Conservation (phyloP, 2,888 invertebrate species). For the Caenorhabditis sinica region DNA sequence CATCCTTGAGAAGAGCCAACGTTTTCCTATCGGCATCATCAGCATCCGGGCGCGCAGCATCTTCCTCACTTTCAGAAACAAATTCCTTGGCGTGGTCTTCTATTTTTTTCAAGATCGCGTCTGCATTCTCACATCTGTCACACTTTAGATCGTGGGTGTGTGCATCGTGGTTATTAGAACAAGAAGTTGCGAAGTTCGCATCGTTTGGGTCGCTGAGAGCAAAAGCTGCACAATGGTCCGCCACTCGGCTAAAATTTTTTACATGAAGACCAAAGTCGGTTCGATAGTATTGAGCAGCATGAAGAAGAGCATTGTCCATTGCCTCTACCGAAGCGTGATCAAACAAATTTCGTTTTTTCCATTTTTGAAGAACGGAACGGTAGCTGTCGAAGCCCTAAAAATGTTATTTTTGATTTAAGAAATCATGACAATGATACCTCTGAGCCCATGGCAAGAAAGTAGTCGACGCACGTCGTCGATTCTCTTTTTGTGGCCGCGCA, state of each 20-base stretch:
- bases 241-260: too few species aligned
- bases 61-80: neutral
- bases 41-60: neutral
- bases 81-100: neutral
- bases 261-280: conserved; percentile 46
- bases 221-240: conserved; percentile 47
- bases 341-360: neutral
- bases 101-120: neutral
- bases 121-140: conserved; percentile 37
- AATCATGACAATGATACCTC: neutral
- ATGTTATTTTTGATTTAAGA: too few species aligned
- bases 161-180: neutral
- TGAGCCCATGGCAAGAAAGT: conserved; percentile 4
- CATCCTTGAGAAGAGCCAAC: neutral
- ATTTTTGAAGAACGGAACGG: neutral
- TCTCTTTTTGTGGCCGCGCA: neutral
- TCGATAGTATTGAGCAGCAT: conserved; percentile 30
- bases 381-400: neutral
- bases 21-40: neutral
- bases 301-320: neutral
- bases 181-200: neutral
- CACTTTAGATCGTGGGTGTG: conserved; percentile 49
- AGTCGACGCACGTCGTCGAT: conserved; percentile 12
- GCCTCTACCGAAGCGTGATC: neutral
- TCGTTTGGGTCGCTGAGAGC: conserved; percentile 36